Conservation (phyloP, 2,113 vertebrate genomes). For the Origma solitaria region DNA sequence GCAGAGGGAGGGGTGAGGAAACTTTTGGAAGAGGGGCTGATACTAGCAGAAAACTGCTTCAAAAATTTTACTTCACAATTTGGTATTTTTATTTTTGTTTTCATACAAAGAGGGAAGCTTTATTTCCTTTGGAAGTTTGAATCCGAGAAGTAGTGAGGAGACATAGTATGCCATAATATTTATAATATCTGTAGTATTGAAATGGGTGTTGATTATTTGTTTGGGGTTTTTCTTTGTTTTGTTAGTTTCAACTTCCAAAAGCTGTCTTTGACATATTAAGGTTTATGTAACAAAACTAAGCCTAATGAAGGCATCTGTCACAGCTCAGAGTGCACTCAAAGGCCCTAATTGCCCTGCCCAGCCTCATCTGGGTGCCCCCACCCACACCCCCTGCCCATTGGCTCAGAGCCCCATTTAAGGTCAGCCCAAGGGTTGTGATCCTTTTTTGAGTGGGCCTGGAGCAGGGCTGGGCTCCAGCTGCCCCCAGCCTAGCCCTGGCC, state of each 20-base stretch:
- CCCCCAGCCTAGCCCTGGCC: rapidly evolving
- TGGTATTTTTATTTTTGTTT: background rate
- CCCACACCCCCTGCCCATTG: rapidly evolving
- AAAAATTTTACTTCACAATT: background rate
- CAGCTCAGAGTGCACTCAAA: background rate
- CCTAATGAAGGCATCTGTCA: background rate
- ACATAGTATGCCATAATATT: background rate
- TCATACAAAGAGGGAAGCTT: background rate
- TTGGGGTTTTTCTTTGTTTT: background rate
- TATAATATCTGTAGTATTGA: background rate
- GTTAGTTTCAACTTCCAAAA: background rate
- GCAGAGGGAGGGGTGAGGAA: background rate
- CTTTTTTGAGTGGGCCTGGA: rapidly evolving
- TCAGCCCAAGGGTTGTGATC: rapidly evolving
- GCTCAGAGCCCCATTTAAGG: background rate
- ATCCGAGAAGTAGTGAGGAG: background rate
- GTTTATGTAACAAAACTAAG: background rate
- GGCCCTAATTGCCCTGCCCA: background rate
- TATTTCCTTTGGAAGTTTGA: background rate
- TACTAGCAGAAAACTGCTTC: background rate
- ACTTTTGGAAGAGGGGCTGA: background rate
- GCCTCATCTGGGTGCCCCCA: background rate
- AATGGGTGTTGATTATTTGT: background rate
- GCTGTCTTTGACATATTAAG: background rate
- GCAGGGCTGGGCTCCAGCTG: rapidly evolving